Evolutionary conservation across 92 coral and sea anemone species (phyloP), one percentile per base, ranked within the genome.

Genomic region (Desmophyllum pertusum): DNA sequence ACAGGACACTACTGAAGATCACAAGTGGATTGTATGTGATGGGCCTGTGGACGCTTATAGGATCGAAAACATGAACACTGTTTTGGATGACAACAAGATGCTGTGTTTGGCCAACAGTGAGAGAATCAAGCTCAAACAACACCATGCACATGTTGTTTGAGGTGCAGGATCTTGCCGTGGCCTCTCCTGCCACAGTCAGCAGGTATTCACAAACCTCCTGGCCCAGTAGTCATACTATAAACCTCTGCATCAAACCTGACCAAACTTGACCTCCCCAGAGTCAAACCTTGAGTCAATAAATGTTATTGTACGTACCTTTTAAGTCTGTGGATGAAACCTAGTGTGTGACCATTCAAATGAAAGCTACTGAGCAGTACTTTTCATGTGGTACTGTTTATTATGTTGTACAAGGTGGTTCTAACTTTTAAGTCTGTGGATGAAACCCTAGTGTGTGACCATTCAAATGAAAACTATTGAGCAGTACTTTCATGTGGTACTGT

Each of bases 31-130:
- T 79, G 92, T 96, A 69, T 96, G 98, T 78, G 98, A 96, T 57
- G 98, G 98, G 43, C 98, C 98, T 15, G 98, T 96, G 6, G 98
- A 96, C 75, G 98, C 98, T 7, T 52, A 94, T 81, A 94, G 98
- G 98, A 96, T 96, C 70, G 98, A 96, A 88, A 96, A 96, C 92
- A 96, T 96, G 98, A 96, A 96, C 89, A 96, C 98, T 19, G 98
- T 96, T 15, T 70, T 96, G 69, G 98, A 96, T 69, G 98, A 96
- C 85, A 96, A 96, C 83, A 96, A 96, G 83, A 96, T 96, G 98
- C 90, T 96, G 35, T 96, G 98, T 51, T 80, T 96, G 62, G 98
- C 98, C 21, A 96, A 96, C 88, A 96, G 98, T 81, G 98, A 96
- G 87, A 92, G 98, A 85, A 96, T 96, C 78, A 96, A 96, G 79